A percentile compares a stretch with the other conserved stretches of the same genome.
phyloP scores from a whole-genome alignment of 2,888 invertebrate genomes.

The Diaperis boleti region DNA sequence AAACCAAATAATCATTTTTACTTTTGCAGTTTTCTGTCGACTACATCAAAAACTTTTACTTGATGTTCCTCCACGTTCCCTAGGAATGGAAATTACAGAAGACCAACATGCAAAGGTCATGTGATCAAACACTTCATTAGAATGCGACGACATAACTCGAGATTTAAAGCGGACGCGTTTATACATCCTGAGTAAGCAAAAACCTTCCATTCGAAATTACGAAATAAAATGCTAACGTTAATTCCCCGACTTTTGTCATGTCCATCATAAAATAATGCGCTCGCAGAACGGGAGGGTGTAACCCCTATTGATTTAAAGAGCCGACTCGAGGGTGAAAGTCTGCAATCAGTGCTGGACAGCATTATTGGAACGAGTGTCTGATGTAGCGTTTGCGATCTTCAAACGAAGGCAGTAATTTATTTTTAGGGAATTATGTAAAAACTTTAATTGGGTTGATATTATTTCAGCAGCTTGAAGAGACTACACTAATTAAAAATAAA shows the following conservation, averaged over 20 bases:
- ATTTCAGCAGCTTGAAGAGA: constrained; percentile 27
- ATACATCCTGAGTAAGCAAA: constrained; percentile 12
- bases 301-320: constrained; percentile 41
- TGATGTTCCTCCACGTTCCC: too few species aligned
- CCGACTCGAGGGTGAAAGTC: constrained; percentile 34
- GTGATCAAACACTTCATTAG: constrained; percentile 20
- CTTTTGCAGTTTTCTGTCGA: too few species aligned
- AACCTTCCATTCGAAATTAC: constrained; percentile 18
- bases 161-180: constrained; percentile 16
- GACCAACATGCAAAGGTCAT: constrained; percentile 34
- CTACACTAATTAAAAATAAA: constrained; percentile 43
- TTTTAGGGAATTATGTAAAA: constrained; percentile 20
- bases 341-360: constrained; percentile 41
- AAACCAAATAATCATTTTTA: too few species aligned
- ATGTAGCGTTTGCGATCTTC: constrained; percentile 9
- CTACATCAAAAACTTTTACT: too few species aligned
- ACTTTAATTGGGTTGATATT: constrained; percentile 29
- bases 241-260: constrained; percentile 38
- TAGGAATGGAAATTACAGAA: constrained; percentile 28
- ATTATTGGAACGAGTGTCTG: constrained; percentile 20
- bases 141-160: constrained; percentile 28
- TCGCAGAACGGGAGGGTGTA: constrained; percentile 31
- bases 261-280: constrained; percentile 35
- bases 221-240: constrained; percentile 34
- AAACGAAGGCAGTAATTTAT: background rate